phyloP scores from a whole-genome alignment of 2,888 invertebrate species.

The Maniola hyperantus region DNA sequence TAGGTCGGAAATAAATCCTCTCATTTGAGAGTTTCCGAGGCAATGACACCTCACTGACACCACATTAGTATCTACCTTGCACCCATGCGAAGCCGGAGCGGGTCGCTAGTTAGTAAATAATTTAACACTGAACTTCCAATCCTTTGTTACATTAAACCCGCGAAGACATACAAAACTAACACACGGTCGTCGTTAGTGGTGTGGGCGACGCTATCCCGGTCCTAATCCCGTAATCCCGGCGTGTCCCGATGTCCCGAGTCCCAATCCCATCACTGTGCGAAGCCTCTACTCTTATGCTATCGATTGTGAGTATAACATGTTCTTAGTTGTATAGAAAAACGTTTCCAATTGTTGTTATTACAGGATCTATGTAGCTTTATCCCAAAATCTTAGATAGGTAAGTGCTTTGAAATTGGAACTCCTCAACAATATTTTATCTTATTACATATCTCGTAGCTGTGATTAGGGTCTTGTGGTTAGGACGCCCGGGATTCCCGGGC shows the following conservation, averaged over 20 bases:
- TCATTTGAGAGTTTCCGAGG: too few relatives aligned
- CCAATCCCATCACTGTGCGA: slow-evolving; percentile 34
- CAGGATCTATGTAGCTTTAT: background rate
- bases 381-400: background rate
- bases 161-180: background rate
- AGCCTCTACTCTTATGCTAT: slow-evolving; percentile 28
- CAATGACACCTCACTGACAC: too few relatives aligned
- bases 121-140: background rate
- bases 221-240: slow-evolving; percentile 30
- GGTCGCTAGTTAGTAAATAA: too few relatives aligned
- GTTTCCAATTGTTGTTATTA: background rate
- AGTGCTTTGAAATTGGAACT: too few relatives aligned
- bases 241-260: slow-evolving; percentile 28
- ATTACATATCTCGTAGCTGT: too few relatives aligned
- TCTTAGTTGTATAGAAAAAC: slow-evolving; percentile 1
- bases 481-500: too few relatives aligned
- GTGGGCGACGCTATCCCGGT: slow-evolving; percentile 18
- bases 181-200: slow-evolving; percentile 8
- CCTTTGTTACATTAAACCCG: slow-evolving; percentile 3
- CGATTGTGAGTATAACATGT: slow-evolving; percentile 20
- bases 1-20: too few relatives aligned
- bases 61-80: too few relatives aligned
- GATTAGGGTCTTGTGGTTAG: too few relatives aligned
- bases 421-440: too few relatives aligned
- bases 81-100: too few relatives aligned